Conservation (phyloP, 2,888 invertebrate species). For the Lumbricus terrestris region DNA sequence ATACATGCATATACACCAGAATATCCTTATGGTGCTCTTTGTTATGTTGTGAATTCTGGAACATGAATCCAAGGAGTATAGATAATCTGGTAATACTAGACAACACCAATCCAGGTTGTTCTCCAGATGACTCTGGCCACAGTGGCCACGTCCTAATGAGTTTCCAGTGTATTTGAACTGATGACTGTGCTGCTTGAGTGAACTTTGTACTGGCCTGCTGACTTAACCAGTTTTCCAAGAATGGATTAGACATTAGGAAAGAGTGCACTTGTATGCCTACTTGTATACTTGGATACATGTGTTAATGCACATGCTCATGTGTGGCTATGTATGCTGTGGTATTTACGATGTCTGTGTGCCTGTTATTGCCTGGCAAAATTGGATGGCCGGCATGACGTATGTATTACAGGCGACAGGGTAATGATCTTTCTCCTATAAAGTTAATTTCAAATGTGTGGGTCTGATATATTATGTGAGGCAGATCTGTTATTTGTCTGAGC, state of each 20-base stretch:
- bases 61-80: background rate
- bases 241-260: background rate
- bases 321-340: background rate
- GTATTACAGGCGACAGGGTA: background rate
- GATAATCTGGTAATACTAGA: background rate
- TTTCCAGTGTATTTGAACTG: background rate
- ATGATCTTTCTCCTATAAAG: background rate
- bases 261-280: background rate
- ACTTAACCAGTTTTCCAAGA: slow-evolving; percentile 3
- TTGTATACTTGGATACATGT: background rate
- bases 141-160: background rate
- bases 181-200: background rate
- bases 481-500: background rate
- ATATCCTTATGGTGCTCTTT: background rate
- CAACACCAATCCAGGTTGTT: background rate
- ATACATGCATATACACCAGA: background rate
- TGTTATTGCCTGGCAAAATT: background rate
- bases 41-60: background rate
- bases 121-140: background rate
- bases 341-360: background rate
- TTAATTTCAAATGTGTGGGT: no score
- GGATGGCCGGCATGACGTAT: background rate
- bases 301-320: background rate
- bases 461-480: background rate
- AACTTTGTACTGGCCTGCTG: background rate